Percentiles rank a stretch among this genome's conserved stretches.
phyloP scores from a whole-genome alignment of 1,140 invertebrate species.

The Ladona fulva region DNA sequence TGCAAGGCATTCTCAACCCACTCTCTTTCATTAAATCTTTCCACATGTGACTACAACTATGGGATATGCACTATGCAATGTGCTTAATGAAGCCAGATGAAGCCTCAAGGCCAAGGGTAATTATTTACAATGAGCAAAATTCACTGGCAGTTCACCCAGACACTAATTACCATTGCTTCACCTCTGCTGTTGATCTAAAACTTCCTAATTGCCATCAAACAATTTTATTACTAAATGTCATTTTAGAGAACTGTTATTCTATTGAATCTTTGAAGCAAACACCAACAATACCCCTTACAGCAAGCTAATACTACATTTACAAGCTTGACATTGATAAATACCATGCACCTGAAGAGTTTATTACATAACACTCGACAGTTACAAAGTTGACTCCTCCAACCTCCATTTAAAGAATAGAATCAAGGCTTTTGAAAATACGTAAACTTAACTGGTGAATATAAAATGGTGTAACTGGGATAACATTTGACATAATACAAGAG shows the following conservation, averaged over 20 bases:
- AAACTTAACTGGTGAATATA: background rate
- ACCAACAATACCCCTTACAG: background rate
- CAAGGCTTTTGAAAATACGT: background rate
- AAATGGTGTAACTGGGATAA: background rate
- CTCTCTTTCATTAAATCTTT: background rate
- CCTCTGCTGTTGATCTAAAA: background rate
- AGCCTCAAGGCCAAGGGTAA: background rate
- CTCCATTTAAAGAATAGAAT: background rate
- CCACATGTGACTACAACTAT: background rate
- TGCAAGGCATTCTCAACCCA: background rate
- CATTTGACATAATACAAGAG: background rate
- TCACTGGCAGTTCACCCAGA: background rate
- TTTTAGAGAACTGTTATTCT: background rate
- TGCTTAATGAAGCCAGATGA: background rate
- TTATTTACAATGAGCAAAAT: slow-evolving; percentile 5
- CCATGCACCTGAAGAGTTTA: slow-evolving; percentile 8
- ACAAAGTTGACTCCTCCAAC: background rate
- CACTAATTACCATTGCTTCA: background rate
- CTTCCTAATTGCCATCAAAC: background rate
- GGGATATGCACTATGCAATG: background rate
- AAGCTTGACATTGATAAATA: slow-evolving; percentile 10
- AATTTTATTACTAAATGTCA: background rate
- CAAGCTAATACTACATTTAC: background rate
- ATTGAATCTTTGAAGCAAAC: background rate
- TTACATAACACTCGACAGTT: background rate